These are phyloP conservation scores for Temnothorax longispinosus DNA, from an alignment of 1,140 invertebrate species.

Conservation along the genomic window DNA sequence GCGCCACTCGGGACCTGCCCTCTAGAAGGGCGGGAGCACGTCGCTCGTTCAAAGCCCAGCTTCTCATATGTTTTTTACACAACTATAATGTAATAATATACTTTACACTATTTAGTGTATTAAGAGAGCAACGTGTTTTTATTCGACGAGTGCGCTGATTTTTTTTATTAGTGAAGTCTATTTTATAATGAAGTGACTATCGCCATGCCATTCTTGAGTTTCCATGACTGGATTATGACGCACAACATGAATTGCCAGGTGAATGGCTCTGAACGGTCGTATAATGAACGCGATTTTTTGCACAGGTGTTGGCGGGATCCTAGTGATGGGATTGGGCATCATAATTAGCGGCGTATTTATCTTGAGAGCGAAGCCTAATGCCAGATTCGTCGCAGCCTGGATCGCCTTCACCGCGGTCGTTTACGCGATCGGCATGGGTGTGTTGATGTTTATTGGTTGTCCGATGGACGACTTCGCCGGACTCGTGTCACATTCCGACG, in stretches of 20 bases:
- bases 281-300: conserved; percentile 52
- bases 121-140: background rate
- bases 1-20: too few relatives aligned
- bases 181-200: conserved; percentile 22
- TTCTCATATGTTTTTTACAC: too few relatives aligned
- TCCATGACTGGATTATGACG: conserved; percentile 4
- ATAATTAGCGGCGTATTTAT: conserved; percentile 95
- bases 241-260: background rate
- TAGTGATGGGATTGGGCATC: conserved; percentile 96
- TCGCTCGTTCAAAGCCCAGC: too few relatives aligned
- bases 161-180: conserved; percentile 15
- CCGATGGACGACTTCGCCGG: conserved; percentile 93
- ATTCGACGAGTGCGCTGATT: background rate
- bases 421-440: conserved; percentile 95
- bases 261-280: conserved; percentile 13
- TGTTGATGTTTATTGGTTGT: conserved; percentile 95
- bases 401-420: conserved; percentile 94
- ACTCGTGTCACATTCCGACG: conserved; percentile 85
- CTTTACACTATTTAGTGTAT: background rate
- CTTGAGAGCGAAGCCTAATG: conserved; percentile 92
- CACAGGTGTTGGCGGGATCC: conserved; percentile 94
- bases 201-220: conserved; percentile 5
- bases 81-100: too few relatives aligned
- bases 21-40: too few relatives aligned
- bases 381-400: conserved; percentile 95